Evolutionary conservation across 2,797 vertebrate genomes (phyloP).

Genomic region (Poeciliopsis gracilis): DNA sequence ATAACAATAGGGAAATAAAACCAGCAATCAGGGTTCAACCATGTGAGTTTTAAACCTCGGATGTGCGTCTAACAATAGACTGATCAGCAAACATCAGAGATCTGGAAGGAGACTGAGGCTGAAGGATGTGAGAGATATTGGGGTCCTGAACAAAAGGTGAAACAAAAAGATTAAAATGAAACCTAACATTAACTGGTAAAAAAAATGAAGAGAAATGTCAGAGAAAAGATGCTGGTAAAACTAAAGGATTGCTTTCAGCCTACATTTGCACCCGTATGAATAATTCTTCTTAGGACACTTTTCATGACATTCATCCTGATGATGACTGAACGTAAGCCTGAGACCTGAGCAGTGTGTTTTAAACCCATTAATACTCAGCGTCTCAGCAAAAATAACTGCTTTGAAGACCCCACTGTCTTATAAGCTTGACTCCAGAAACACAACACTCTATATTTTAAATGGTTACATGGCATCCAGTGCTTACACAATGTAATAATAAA

Average conservation of each 20-base stretch:
- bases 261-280: neutral
- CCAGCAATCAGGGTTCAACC: too few relatives aligned
- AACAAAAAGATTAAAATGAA: neutral
- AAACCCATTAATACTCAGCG: neutral
- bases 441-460: conserved; percentile 44
- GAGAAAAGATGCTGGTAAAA: neutral
- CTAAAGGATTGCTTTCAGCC: neutral
- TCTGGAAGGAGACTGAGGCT: neutral
- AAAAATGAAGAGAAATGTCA: neutral
- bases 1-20: too few relatives aligned
- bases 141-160: too few relatives aligned
- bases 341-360: conserved; percentile 1
- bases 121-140: too few relatives aligned
- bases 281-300: neutral
- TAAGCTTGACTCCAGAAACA: conserved; percentile 21
- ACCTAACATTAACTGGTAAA: too few relatives aligned
- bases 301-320: too few relatives aligned
- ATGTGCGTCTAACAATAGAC: too few relatives aligned
- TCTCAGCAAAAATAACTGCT: conserved; percentile 13
- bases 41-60: too few relatives aligned
- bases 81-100: neutral
- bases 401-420: conserved; percentile 26
- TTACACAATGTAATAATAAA: conserved; percentile 58
- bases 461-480: conserved; percentile 48
- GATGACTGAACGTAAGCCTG: neutral